A percentile compares a stretch with the other conserved stretches of the same genome.
These are phyloP conservation scores for Halichoeres trimaculatus DNA, from an alignment of 2,113 vertebrate species.

Conservation along the genomic window DNA sequence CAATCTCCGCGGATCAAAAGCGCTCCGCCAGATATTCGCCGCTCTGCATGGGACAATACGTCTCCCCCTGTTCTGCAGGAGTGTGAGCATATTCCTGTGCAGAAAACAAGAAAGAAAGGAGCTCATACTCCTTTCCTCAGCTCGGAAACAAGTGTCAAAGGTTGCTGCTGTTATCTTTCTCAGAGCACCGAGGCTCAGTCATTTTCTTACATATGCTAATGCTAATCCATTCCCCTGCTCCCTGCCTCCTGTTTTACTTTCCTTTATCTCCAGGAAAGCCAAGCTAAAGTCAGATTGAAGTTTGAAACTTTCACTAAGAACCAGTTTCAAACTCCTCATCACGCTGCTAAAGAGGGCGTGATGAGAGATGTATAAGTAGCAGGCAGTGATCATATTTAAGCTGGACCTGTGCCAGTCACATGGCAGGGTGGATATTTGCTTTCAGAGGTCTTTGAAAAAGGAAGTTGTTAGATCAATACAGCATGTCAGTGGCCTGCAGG, in stretches of 20 bases:
- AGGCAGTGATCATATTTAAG: constrained; percentile 14
- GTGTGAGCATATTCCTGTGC: constrained; percentile 32
- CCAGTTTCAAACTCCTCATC: not conserved
- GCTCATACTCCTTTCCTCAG: constrained; percentile 9
- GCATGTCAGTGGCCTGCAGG: constrained; percentile 44
- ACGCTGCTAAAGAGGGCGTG: not conserved
- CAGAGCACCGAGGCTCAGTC: constrained; percentile 5
- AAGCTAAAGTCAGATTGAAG: constrained; percentile 2
- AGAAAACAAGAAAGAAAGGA: constrained; percentile 36
- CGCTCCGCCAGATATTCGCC: constrained; percentile 57
- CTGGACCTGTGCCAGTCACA: constrained; percentile 37
- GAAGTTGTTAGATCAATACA: constrained; percentile 55
- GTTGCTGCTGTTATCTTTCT: constrained; percentile 40
- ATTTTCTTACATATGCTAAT: constrained; percentile 56
- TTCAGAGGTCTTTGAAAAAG: constrained; percentile 19
- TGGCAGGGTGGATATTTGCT: constrained; percentile 13
- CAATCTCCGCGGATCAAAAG: constrained; percentile 82
- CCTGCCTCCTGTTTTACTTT: constrained; percentile 4
- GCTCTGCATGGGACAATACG: constrained; percentile 65
- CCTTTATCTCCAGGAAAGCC: constrained; percentile 11
- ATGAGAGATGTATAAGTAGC: constrained; percentile 6
- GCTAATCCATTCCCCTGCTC: constrained; percentile 1
- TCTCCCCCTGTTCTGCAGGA: constrained; percentile 79
- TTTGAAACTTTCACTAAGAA: constrained; percentile 15
- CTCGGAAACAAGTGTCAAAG: constrained; percentile 43